Conservation (phyloP, 2,797 vertebrate genomes). For the Vultur gryphus region DNA sequence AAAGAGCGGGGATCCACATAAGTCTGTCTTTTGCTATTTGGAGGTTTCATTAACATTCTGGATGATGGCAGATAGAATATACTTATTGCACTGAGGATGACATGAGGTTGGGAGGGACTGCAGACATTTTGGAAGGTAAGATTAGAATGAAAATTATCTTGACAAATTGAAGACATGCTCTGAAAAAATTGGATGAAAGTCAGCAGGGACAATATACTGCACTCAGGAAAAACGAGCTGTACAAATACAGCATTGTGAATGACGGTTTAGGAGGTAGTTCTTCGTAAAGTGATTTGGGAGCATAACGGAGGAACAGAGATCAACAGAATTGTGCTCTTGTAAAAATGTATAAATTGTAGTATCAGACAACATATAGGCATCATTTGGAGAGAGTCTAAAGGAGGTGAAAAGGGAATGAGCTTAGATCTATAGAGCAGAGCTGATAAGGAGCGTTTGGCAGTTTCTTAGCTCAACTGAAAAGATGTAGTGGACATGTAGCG, state of each 20-base stretch:
- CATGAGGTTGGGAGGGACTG: background rate
- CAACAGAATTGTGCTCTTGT: background rate
- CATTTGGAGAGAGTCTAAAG: background rate
- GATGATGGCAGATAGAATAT: background rate
- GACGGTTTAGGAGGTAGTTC: background rate
- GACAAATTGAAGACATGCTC: background rate
- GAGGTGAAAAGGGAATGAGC: background rate
- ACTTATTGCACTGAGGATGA: background rate
- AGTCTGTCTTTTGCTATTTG: background rate
- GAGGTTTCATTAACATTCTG: background rate
- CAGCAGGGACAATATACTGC: background rate
- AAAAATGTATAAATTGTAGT: background rate
- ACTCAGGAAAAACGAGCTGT: background rate
- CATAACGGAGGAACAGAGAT: background rate
- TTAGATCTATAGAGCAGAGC: background rate
- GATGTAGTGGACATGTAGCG: background rate
- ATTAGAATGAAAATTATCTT: background rate
- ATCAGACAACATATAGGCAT: background rate
- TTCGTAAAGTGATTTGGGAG: background rate
- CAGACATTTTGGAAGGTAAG: background rate
- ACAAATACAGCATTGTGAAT: background rate
- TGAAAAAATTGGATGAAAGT: background rate
- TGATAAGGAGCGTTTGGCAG: background rate
- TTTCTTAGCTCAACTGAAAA: background rate
- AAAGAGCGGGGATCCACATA: background rate